Percentiles rank a stretch among this genome's conserved stretches.
Evolutionary conservation across 35 echinoderm and acorn worm genomes (phyloP).

Genomic region (Ophiothrix spiculata): DNA sequence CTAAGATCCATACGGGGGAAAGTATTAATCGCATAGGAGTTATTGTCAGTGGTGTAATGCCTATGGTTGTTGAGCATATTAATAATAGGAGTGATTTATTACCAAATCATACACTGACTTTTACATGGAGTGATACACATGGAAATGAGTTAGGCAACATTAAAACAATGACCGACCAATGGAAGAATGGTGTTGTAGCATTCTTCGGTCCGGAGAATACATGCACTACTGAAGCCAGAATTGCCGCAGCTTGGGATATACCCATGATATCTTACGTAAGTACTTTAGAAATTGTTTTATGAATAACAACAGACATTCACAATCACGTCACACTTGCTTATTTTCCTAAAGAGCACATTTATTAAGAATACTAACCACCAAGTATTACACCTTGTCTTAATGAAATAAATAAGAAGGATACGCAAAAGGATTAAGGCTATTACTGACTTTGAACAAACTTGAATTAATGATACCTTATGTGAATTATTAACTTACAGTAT

Average conservation of each 20-base stretch:
- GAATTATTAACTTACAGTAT: too few species aligned
- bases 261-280: slow-evolving; percentile 96
- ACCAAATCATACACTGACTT: slow-evolving; percentile 27
- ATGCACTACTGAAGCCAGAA: slow-evolving; percentile 65
- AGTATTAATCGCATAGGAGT: slow-evolving; percentile 5
- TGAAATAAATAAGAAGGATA: too few species aligned
- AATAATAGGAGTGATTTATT: slow-evolving; percentile 60
- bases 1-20: background rate
- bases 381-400: too few species aligned
- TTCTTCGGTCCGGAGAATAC: slow-evolving; percentile 82
- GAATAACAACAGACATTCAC: background rate
- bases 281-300: background rate
- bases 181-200: slow-evolving; percentile 62
- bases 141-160: slow-evolving; percentile 55
- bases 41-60: slow-evolving; percentile 57
- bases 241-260: slow-evolving; percentile 80
- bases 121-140: slow-evolving; percentile 32
- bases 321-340: too few species aligned
- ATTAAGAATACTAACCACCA: too few species aligned
- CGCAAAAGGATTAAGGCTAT: too few species aligned
- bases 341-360: too few species aligned
- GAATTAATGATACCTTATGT: too few species aligned
- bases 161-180: slow-evolving; percentile 43
- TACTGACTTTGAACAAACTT: too few species aligned
- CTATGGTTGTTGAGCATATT: slow-evolving; percentile 49